Conservation (phyloP, 2,888 invertebrate species). For the Gandaritis pyraliata region DNA sequence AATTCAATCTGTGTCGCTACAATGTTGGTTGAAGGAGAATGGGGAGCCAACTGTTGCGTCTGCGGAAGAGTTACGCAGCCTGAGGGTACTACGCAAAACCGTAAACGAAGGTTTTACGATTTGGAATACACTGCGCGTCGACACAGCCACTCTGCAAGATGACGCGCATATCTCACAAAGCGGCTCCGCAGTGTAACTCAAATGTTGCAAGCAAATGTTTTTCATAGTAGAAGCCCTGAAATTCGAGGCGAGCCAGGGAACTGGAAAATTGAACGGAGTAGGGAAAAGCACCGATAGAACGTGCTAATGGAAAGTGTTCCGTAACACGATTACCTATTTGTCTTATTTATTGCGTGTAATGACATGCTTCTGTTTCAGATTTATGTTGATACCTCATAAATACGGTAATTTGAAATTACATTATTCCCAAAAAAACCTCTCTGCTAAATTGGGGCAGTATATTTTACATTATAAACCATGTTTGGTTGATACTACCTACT, state of each 20-base stretch:
- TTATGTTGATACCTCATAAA: conserved; percentile 7
- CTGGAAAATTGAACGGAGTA: conserved; percentile 55
- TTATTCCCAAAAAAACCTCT: not conserved
- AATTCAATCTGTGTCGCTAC: conserved; percentile 15
- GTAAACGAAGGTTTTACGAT: too few species aligned
- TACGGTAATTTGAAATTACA: not conserved
- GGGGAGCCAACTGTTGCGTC: conserved; percentile 27
- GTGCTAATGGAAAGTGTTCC: conserved; percentile 44
- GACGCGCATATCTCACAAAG: too few species aligned
- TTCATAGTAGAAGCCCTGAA: not conserved
- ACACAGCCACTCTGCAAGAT: too few species aligned
- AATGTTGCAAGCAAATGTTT: too few species aligned
- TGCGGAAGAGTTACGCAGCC: conserved; percentile 23
- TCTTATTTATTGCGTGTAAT: conserved; percentile 30
- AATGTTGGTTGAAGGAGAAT: conserved; percentile 1
- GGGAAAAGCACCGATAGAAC: conserved; percentile 52
- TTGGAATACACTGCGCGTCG: too few species aligned
- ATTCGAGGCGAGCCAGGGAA: conserved; percentile 18
- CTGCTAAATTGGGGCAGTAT: too few species aligned
- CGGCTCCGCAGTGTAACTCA: too few species aligned
- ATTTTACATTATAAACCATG: too few species aligned
- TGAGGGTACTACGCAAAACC: not conserved
- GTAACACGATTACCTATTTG: conserved; percentile 25
- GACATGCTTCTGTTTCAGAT: conserved; percentile 18
- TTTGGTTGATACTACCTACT: too few species aligned